Conservation (phyloP, 2,113 vertebrate species). For the Mobula hypostoma region DNA sequence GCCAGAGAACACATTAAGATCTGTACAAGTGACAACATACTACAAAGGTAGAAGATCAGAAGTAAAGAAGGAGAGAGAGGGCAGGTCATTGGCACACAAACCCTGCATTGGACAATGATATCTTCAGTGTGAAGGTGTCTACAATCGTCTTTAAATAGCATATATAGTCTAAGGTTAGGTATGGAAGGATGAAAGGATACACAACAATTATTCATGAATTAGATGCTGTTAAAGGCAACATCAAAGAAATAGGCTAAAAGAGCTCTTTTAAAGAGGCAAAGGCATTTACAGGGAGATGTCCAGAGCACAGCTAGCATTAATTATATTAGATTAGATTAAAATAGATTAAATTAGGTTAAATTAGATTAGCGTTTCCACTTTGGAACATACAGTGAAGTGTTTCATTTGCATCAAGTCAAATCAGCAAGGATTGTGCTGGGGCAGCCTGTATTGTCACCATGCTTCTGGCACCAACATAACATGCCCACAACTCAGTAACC, state of each 20-base stretch:
- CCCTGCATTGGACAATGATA: not conserved
- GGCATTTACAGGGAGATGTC: not conserved
- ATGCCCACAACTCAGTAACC: no score
- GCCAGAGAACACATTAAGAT: not conserved
- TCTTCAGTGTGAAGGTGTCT: not conserved
- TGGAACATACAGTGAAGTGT: no score
- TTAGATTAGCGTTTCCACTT: no score
- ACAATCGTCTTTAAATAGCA: not conserved
- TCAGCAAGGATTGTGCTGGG: no score
- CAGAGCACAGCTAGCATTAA: not conserved
- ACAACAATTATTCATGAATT: not conserved
- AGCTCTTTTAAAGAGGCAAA: not conserved
- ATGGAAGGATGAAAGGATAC: not conserved
- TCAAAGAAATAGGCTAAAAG: not conserved
- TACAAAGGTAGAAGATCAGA: not conserved
- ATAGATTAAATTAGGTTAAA: no score
- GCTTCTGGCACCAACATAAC: no score
- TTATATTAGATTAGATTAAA: no score
- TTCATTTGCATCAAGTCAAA: no score
- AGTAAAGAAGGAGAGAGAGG: not conserved
- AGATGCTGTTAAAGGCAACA: not conserved
- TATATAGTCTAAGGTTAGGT: not conserved
- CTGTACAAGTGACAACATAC: not conserved
- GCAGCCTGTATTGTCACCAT: no score
- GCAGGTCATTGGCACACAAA: not conserved